A percentile compares a stretch with the other conserved stretches of the same genome.
Conservation (phyloP, 2,113 vertebrate genomes). For the Motacilla tschutschensis region DNA sequence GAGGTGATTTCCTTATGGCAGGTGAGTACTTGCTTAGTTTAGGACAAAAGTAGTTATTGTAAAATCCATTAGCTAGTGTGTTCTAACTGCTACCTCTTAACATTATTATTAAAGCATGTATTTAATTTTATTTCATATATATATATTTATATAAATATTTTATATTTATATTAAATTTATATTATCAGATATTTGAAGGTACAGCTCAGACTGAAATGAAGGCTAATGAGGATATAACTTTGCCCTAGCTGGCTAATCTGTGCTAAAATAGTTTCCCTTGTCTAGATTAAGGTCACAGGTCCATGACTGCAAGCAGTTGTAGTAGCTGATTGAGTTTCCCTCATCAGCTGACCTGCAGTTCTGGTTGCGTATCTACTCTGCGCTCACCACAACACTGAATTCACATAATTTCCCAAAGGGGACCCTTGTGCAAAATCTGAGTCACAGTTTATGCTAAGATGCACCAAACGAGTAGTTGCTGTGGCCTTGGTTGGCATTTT, state of each 20-base stretch:
- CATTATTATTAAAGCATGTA: neutral
- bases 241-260: slow-evolving; percentile 5
- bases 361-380: neutral
- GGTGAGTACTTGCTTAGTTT: neutral
- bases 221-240: neutral
- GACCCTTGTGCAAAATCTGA: neutral
- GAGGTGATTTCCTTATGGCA: neutral
- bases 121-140: neutral
- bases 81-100: neutral
- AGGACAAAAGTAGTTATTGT: neutral
- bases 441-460: neutral
- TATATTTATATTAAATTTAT: neutral
- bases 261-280: slow-evolving; percentile 2
- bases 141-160: neutral
- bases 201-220: neutral
- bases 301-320: neutral
- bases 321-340: neutral
- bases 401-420: neutral
- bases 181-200: neutral
- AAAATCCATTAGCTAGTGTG: neutral
- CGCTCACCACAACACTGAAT: neutral
- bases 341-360: neutral
- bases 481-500: neutral
- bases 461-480: neutral
- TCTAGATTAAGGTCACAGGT: slow-evolving; percentile 6